phyloP scores from a whole-genome alignment of 2,113 vertebrate species.

The Phalacrocorax carbo region DNA sequence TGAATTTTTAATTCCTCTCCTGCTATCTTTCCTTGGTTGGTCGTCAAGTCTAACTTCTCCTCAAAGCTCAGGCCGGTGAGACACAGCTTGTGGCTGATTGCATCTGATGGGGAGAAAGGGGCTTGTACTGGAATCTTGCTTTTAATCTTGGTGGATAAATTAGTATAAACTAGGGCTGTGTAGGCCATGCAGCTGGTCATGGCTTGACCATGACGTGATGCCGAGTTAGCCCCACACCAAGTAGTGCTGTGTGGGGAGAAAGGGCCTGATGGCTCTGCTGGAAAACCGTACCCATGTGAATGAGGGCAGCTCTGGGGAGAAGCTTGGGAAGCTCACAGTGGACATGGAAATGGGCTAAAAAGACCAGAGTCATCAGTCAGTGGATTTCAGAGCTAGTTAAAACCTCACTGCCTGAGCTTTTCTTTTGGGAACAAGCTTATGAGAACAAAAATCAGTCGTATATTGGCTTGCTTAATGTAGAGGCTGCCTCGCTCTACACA shows the following conservation, averaged over 20 bases:
- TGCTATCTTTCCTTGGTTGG: not conserved
- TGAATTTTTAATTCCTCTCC: conserved; percentile 19
- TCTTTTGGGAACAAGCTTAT: not conserved
- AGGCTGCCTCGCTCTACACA: not conserved
- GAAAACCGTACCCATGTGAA: not conserved
- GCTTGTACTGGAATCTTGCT: not conserved
- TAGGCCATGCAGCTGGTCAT: not conserved
- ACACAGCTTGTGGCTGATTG: conserved; percentile 49
- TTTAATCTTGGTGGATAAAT: not conserved
- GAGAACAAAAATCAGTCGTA: not conserved
- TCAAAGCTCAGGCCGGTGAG: not conserved
- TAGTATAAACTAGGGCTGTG: not conserved
- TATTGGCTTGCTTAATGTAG: not conserved
- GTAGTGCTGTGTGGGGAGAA: not conserved
- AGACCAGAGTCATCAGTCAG: not conserved
- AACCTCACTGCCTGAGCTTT: not conserved
- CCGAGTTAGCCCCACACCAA: not conserved
- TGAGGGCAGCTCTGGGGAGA: not conserved
- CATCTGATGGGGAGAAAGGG: not conserved
- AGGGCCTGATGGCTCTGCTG: not conserved
- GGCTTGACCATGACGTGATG: not conserved
- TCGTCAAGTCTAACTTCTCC: not conserved
- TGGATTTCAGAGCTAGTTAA: not conserved
- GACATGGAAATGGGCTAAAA: not conserved
- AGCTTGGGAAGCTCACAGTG: not conserved